A percentile compares a stretch with the other conserved stretches of the same genome.
Conservation (phyloP, 2,888 invertebrate genomes). For the Cremastinae sp. region DNA sequence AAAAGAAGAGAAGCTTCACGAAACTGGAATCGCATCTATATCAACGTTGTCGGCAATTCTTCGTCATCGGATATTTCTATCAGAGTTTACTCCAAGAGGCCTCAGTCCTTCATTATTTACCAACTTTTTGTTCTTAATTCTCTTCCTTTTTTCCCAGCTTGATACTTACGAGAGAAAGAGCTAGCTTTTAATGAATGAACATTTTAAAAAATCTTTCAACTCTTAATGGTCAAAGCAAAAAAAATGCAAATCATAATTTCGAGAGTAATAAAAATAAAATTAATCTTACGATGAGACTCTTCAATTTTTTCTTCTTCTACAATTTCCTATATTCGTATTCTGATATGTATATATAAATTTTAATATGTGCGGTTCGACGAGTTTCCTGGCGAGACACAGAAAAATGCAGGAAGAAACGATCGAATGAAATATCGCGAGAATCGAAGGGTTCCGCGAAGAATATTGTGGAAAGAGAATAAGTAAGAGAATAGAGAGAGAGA, state of each 20-base stretch:
- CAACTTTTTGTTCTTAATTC: conserved; percentile 10
- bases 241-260: too few species aligned
- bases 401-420: conserved; percentile 66
- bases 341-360: too few species aligned
- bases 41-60: conserved; percentile 43
- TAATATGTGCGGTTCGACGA: too few species aligned
- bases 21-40: conserved; percentile 37
- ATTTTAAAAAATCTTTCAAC: not conserved
- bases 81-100: conserved; percentile 12
- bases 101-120: conserved; percentile 34
- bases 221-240: too few species aligned
- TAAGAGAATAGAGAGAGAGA: too few species aligned
- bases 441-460: conserved; percentile 62
- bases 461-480: conserved; percentile 58
- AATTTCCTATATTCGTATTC: too few species aligned
- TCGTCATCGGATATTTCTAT: conserved; percentile 50
- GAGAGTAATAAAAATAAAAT: too few species aligned
- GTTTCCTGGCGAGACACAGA: conserved; percentile 38
- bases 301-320: too few species aligned
- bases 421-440: conserved; percentile 73
- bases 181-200: too few species aligned
- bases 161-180: conserved; percentile 8
- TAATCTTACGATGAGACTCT: too few species aligned
- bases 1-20: conserved; percentile 47
- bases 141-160: conserved; percentile 22